phyloP scores from a whole-genome alignment of 1,140 invertebrate species.

The Drosophila pseudoananassae region DNA sequence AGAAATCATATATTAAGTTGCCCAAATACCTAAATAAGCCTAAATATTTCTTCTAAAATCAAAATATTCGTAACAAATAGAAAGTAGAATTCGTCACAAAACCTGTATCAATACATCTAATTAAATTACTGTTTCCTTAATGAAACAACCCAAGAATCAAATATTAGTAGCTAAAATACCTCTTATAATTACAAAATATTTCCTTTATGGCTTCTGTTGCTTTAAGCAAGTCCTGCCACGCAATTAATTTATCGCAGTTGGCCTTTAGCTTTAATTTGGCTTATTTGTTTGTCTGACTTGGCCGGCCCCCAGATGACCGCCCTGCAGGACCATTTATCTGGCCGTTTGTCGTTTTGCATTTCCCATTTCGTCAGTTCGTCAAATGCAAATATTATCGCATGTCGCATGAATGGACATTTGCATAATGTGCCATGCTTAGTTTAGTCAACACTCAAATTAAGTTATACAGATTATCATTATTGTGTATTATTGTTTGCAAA shows the following conservation, averaged over 20 bases:
- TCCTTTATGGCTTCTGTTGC: not conserved
- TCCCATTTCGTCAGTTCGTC: constrained; percentile 13
- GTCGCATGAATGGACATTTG: constrained; percentile 54
- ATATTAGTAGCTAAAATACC: not conserved
- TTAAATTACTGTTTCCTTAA: no score
- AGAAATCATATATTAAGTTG: no score
- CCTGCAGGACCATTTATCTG: not conserved
- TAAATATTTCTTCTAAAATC: no score
- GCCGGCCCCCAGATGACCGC: constrained; percentile 9
- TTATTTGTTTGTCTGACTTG: constrained; percentile 54
- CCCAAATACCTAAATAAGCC: no score
- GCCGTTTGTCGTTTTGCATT: not conserved
- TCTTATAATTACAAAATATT: not conserved
- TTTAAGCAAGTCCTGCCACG: not conserved
- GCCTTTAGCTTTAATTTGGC: constrained; percentile 61
- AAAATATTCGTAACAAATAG: no score
- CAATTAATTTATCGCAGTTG: constrained; percentile 53
- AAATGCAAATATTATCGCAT: constrained; percentile 54
- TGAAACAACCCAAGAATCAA: no score
- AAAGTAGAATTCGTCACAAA: no score
- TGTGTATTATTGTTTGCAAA: constrained; percentile 30
- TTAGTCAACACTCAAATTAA: constrained; percentile 54
- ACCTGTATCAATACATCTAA: no score
- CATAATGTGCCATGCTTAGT: constrained; percentile 63
- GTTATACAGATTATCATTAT: constrained; percentile 46